Conservation (phyloP, 1,140 invertebrate species). For the Apocrypta bakeri region DNA sequence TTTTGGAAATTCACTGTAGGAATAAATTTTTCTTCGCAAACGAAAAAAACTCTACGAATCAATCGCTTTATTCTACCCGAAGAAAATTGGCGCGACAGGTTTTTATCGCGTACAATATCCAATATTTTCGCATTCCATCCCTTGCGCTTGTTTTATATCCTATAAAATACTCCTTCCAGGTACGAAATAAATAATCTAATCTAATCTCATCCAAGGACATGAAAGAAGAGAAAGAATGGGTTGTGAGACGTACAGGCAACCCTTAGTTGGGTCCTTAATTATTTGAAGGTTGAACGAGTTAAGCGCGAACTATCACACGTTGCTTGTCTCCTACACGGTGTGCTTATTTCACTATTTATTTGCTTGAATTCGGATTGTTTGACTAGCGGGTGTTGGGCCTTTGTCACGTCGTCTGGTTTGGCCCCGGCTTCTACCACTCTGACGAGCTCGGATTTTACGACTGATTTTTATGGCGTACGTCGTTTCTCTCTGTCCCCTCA, state of each 20-base stretch:
- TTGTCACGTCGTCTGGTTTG: constrained; percentile 3
- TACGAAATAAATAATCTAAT: neutral
- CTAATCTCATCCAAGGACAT: neutral
- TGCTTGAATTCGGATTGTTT: constrained; percentile 34
- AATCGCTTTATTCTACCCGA: neutral
- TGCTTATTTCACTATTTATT: constrained; percentile 39
- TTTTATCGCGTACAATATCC: neutral
- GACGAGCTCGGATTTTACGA: constrained; percentile 44
- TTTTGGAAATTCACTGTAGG: no score
- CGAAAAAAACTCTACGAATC: neutral
- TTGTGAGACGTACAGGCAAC: neutral
- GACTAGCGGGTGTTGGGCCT: constrained; percentile 12
- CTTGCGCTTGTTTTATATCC: neutral
- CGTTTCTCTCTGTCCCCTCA: no score
- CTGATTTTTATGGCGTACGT: constrained; percentile 20
- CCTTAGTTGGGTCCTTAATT: neutral
- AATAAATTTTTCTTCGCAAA: neutral
- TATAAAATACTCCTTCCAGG: neutral
- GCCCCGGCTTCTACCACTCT: constrained; percentile 6
- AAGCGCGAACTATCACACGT: neutral
- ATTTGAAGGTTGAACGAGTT: constrained; percentile 4
- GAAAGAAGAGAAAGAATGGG: no score
- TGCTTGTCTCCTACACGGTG: neutral
- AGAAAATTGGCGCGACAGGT: neutral
- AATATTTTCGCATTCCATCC: neutral